Percentiles rank a stretch among this genome's conserved stretches.
phyloP scores from a whole-genome alignment of 2,113 vertebrate genomes.

The Cavia aperea region DNA sequence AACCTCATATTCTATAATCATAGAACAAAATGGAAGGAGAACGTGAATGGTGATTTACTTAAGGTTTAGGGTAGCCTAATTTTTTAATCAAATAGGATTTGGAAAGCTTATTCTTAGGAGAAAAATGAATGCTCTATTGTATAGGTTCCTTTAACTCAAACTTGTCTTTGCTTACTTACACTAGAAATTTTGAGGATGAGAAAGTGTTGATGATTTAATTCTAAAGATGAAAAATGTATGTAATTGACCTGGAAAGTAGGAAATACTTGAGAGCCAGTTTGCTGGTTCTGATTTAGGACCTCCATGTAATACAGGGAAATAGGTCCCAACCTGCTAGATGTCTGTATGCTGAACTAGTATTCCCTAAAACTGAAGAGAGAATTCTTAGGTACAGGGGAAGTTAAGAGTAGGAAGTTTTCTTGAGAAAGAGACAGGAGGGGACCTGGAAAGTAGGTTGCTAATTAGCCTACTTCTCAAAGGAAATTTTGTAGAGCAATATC shows the following conservation, averaged over 20 bases:
- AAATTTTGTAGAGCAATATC: not conserved
- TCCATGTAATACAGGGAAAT: not conserved
- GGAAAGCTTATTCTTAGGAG: not conserved
- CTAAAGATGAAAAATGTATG: constrained; percentile 16
- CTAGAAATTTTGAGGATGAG: constrained; percentile 34
- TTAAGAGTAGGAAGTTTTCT: not conserved
- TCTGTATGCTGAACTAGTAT: not conserved
- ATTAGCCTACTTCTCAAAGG: not conserved
- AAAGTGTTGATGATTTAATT: not conserved
- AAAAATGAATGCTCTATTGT: not conserved
- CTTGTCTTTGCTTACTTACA: not conserved
- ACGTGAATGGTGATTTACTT: constrained; percentile 1
- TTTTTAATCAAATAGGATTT: constrained; percentile 5
- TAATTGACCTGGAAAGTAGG: not conserved
- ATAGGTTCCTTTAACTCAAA: not conserved
- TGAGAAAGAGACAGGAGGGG: not conserved
- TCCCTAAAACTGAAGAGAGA: not conserved
- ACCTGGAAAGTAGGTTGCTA: not conserved
- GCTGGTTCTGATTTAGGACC: not conserved
- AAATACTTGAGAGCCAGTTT: constrained; percentile 36
- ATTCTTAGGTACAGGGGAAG: not conserved
- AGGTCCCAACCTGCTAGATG: not conserved
- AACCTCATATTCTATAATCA: not conserved
- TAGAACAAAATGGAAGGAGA: not conserved
- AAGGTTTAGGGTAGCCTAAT: not conserved